These are phyloP conservation scores for Pteronura brasiliensis DNA, from an alignment of 2,113 vertebrate genomes.

Conservation along the genomic window DNA sequence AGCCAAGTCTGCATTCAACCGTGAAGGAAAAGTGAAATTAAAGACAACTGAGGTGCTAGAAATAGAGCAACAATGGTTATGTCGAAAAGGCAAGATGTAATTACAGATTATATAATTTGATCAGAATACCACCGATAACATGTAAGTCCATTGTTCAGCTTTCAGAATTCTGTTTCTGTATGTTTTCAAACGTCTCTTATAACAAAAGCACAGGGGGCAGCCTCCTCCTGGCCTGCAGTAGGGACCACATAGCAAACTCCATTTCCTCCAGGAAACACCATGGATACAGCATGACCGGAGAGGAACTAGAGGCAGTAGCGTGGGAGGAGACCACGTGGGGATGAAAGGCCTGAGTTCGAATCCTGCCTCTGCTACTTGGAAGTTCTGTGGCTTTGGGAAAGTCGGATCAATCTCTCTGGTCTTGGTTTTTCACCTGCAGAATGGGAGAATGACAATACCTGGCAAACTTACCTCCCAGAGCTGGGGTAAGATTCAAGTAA, in stretches of 20 bases:
- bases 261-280: neutral
- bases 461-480: neutral
- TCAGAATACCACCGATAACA: constrained; percentile 11
- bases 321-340: neutral
- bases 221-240: neutral
- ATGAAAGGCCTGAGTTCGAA: neutral
- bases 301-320: neutral
- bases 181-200: neutral
- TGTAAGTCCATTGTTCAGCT: neutral
- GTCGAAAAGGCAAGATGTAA: constrained; percentile 51
- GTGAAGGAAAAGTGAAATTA: neutral
- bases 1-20: neutral
- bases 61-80: constrained; percentile 50
- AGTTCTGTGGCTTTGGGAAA: neutral
- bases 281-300: neutral
- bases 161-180: neutral
- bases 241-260: neutral
- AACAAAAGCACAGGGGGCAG: neutral
- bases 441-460: neutral
- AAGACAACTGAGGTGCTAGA: neutral
- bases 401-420: neutral
- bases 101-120: constrained; percentile 55
- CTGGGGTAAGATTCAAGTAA: neutral
- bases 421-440: neutral
- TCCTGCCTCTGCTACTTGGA: neutral